Evolutionary conservation across 2,888 invertebrate genomes (phyloP).

Genomic region (Carabus problematicus): DNA sequence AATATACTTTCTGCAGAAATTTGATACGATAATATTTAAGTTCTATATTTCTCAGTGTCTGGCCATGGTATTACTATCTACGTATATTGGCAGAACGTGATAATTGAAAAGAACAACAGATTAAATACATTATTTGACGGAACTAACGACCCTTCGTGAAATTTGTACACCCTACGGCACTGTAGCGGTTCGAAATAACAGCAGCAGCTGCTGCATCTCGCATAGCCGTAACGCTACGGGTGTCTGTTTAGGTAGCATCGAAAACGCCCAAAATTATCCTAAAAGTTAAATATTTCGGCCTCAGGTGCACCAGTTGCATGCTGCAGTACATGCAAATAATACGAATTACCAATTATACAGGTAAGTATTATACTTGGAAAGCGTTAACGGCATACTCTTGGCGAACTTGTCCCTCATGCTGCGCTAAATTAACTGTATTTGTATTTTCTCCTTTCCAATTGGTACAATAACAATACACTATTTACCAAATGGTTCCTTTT

Average conservation of each 20-base stretch:
- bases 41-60: no score
- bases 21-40: no score
- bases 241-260: slow-evolving; percentile 1
- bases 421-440: slow-evolving; percentile 6
- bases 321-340: slow-evolving; percentile 29
- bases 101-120: no score
- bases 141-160: no score
- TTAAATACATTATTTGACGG: no score
- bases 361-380: slow-evolving; percentile 13
- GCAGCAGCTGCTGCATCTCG: slow-evolving; percentile 10
- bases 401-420: not conserved
- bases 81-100: no score
- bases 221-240: slow-evolving; percentile 11
- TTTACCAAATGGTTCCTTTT: no score
- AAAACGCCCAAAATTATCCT: slow-evolving; percentile 21
- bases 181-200: slow-evolving; percentile 18
- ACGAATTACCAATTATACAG: slow-evolving; percentile 28
- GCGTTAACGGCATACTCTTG: slow-evolving; percentile 19
- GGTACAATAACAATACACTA: slow-evolving; percentile 3
- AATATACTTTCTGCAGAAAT: no score
- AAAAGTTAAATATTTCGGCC: slow-evolving; percentile 13
- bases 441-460: slow-evolving; percentile 1
- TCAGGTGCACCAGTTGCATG: slow-evolving; percentile 11
- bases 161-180: not conserved
- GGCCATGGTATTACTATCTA: no score